These are phyloP conservation scores for Clusia tigrina DNA, from an alignment of 2,888 invertebrate species.

Conservation along the genomic window DNA sequence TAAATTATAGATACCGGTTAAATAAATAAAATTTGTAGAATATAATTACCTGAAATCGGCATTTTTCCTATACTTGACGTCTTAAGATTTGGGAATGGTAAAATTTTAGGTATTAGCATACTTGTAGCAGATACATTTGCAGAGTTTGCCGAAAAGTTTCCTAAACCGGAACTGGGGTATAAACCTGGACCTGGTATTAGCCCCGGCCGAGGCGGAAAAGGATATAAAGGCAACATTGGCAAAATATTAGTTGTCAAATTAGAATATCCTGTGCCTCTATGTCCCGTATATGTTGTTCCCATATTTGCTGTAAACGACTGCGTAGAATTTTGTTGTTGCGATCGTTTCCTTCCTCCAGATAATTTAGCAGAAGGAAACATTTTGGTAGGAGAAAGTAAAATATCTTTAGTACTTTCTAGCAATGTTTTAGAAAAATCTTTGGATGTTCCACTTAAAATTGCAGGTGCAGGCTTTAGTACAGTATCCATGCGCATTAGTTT, in stretches of 20 bases:
- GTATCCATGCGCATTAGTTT: conserved; percentile 65
- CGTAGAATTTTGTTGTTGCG: conserved; percentile 1
- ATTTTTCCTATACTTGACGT: conserved; percentile 25
- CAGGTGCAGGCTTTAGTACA: conserved; percentile 46
- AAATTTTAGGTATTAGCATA: conserved; percentile 34
- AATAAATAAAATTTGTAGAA: too few species aligned
- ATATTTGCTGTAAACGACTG: neutral
- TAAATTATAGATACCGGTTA: too few species aligned
- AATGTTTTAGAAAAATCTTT: too few species aligned
- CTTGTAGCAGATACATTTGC: conserved; percentile 25
- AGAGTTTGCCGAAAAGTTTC: conserved; percentile 40
- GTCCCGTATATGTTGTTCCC: conserved; percentile 39
- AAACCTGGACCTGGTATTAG: conserved; percentile 68
- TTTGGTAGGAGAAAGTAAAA: conserved; percentile 15
- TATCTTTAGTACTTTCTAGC: too few species aligned
- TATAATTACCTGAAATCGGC: too few species aligned
- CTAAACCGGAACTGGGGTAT: conserved; percentile 60
- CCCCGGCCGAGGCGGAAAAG: conserved; percentile 67
- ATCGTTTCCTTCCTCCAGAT: conserved; percentile 24
- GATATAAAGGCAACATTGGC: conserved; percentile 53
- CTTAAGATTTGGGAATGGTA: conserved; percentile 36
- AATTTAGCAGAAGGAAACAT: conserved; percentile 31
- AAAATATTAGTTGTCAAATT: conserved; percentile 49
- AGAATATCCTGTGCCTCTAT: conserved; percentile 33
- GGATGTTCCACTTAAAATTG: conserved; percentile 41